Evolutionary conservation across 2,113 vertebrate genomes (phyloP), one percentile per base, ranked within the genome.

Genomic region (Pyxicephalus adspersus): DNA sequence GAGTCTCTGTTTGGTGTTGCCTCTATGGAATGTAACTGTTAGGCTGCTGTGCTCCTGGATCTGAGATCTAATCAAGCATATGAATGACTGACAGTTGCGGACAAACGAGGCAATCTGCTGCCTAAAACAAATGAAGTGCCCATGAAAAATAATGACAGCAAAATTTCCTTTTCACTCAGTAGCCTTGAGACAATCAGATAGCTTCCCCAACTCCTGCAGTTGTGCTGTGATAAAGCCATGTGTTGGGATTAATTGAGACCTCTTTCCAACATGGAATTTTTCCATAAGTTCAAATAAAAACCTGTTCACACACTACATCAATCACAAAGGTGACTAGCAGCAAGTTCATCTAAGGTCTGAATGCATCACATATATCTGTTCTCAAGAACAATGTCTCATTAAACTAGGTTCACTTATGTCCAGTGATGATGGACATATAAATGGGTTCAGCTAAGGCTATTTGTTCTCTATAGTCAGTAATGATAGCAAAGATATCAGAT

Each of bases 101-200:
- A 85, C 80, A 88, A 90, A 91, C 89, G 83, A 92, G 84, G 86
- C 86, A 88, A 83, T 84, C 64, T 8, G 83, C 67, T 87, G 84
- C 84, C 86, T 84, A 86, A 83, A 85, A 91, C 87, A 87, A 89
- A 60, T 85, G 83, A 87, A 89, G 86, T 88, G 86, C 84, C 84
- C 85, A 87, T 86, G 90, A 90, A 85, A 89, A 91, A 89, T 83
- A 92, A 90, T 88, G 80, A 87, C 86, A 89, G 84, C 5, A 85
- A 86, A 76, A 86, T 84, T 85, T 88, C 85, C 78, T 74, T 85
- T 64, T 75, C 84, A 84, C 84, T 89, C 86, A 88, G 86, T 89
- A 88, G 87, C 87, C 85, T 85, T 84, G 85, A 75, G 25, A 87
- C 83, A 87, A 86, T 83, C 81, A 84, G 88, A 87, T 76, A 88